These are phyloP conservation scores for Sciaenops ocellatus DNA, from an alignment of 2,797 vertebrate genomes.

Conservation along the genomic window DNA sequence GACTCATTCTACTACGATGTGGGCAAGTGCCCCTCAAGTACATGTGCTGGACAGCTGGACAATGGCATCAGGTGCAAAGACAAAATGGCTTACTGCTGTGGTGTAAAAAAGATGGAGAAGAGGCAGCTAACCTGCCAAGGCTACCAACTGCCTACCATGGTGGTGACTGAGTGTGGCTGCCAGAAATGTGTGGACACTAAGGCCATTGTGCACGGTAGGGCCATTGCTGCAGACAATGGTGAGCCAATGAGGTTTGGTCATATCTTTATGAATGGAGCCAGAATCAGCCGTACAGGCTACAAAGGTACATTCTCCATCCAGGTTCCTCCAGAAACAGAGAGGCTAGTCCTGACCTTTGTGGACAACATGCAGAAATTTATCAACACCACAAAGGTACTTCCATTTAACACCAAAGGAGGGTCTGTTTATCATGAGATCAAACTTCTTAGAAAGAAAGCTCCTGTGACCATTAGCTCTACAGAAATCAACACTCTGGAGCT, in stretches of 20 bases:
- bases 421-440: conserved; percentile 96
- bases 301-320: conserved; percentile 97
- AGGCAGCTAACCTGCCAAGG: conserved; percentile 90
- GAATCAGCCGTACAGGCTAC: conserved; percentile 96
- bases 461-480: conserved; percentile 88
- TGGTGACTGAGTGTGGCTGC: conserved; percentile 90
- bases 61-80: conserved; percentile 94
- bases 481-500: conserved; percentile 91
- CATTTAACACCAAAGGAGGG: conserved; percentile 94
- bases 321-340: conserved; percentile 90
- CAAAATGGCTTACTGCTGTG: conserved; percentile 91
- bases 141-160: conserved; percentile 93
- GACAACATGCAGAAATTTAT: conserved; percentile 97
- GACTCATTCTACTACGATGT: conserved; percentile 93
- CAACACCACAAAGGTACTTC: conserved; percentile 97
- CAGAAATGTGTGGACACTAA: conserved; percentile 93
- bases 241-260: conserved; percentile 98
- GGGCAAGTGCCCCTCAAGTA: conserved; percentile 89
- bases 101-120: conserved; percentile 90
- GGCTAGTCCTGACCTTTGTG: conserved; percentile 96
- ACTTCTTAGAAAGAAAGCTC: conserved; percentile 91
- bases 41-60: conserved; percentile 90
- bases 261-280: conserved; percentile 91
- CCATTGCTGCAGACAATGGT: conserved; percentile 91
- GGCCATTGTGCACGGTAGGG: conserved; percentile 90